A percentile compares a stretch with the other conserved stretches of the same genome.
These are phyloP conservation scores for Schizotus pectinicornis DNA, from an alignment of 2,888 invertebrate species.

Conservation along the genomic window DNA sequence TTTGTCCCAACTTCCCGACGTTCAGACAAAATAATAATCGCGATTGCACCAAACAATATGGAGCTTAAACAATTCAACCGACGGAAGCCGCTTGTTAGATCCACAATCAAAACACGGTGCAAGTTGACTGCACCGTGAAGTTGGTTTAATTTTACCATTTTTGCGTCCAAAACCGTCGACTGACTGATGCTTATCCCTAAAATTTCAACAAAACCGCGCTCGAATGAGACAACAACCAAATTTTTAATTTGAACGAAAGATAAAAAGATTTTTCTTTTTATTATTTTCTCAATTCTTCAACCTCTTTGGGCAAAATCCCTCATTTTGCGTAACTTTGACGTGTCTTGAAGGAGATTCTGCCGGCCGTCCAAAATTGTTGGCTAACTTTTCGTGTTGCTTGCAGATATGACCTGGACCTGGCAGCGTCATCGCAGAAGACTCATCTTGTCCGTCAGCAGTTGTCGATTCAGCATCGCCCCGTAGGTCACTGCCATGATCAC, in stretches of 20 bases:
- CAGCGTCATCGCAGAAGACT: constrained; percentile 37
- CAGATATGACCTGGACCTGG: constrained; percentile 44
- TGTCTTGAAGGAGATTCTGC: too few relatives aligned
- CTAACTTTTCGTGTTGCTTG: constrained; percentile 28
- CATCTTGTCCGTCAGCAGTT: constrained; percentile 33
- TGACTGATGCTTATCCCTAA: constrained; percentile 2
- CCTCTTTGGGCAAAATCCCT: too few relatives aligned
- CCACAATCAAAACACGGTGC: constrained; percentile 15
- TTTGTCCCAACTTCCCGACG: too few relatives aligned
- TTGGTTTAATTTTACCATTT: constrained; percentile 13
- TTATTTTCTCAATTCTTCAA: neutral
- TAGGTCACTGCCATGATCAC: constrained; percentile 25
- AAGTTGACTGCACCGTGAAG: constrained; percentile 15
- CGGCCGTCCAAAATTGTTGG: too few relatives aligned
- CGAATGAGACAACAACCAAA: too few relatives aligned
- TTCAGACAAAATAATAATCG: constrained; percentile 7
- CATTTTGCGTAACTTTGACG: too few relatives aligned
- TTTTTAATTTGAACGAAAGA: too few relatives aligned
- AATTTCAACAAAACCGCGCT: neutral
- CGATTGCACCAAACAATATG: constrained; percentile 15
- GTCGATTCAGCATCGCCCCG: constrained; percentile 25
- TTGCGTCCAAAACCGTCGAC: constrained; percentile 5
- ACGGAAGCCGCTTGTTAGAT: constrained; percentile 30
- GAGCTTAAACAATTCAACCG: constrained; percentile 23
- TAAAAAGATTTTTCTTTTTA: too few relatives aligned